Conservation (phyloP, 2,797 vertebrate genomes). For the Pteropus rufus region DNA sequence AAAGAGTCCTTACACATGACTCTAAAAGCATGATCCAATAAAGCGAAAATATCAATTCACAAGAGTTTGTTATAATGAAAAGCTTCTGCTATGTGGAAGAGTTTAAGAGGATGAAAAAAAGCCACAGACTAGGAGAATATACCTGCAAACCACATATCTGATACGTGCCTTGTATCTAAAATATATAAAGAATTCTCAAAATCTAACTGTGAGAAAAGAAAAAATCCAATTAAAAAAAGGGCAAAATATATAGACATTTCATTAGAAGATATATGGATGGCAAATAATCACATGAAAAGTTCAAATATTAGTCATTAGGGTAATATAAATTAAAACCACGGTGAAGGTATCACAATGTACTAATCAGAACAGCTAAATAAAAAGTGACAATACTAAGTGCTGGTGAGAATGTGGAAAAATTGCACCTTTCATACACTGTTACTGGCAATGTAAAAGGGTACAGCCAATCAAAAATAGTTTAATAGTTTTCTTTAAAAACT, state of each 20-base stretch:
- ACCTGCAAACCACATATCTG: not conserved
- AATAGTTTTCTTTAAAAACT: not conserved
- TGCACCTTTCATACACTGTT: not conserved
- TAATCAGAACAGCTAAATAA: not conserved
- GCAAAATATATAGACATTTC: not conserved
- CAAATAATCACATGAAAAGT: not conserved
- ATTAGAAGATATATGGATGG: not conserved
- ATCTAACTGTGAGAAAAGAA: not conserved
- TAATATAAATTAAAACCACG: not conserved
- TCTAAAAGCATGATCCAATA: not conserved
- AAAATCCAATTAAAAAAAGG: not conserved
- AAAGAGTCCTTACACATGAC: not conserved
- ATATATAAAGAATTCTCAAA: not conserved
- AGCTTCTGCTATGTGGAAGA: not conserved
- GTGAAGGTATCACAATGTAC: not conserved
- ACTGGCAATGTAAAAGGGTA: not conserved
- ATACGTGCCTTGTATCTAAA: not conserved
- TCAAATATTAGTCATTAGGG: not conserved
- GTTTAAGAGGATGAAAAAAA: not conserved
- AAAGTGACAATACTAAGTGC: not conserved
- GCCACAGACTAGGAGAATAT: not conserved
- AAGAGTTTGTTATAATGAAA: not conserved
- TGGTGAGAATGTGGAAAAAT: not conserved
- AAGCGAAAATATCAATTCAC: not conserved
- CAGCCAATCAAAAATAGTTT: not conserved